A percentile compares a stretch with the other conserved stretches of the same genome.
Evolutionary conservation across 2,113 vertebrate genomes (phyloP).

Genomic region (Thinocorus orbignyianus): DNA sequence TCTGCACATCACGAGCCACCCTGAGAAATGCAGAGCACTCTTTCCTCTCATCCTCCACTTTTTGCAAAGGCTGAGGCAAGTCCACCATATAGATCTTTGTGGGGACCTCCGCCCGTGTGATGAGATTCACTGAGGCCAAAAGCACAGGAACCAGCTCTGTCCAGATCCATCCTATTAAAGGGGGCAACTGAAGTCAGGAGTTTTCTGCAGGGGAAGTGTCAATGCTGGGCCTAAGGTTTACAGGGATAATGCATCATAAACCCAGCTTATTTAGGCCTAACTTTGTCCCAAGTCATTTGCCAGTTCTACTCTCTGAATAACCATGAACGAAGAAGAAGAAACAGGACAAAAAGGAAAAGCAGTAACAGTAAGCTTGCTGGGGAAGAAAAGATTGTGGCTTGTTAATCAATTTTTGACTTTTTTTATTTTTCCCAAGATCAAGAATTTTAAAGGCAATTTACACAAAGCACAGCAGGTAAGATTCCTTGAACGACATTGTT

Average conservation of each 20-base stretch:
- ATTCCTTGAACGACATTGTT: constrained; percentile 1
- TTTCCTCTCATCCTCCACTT: background rate
- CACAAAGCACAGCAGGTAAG: constrained; percentile 7
- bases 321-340: background rate
- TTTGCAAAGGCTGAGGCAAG: background rate
- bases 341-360: background rate
- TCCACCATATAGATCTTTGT: background rate
- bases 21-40: background rate
- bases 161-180: fast-evolving
- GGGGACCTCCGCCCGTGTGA: background rate
- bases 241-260: background rate
- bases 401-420: background rate
- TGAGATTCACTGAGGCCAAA: background rate
- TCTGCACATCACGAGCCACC: fast-evolving
- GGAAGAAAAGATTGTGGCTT: background rate
- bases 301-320: background rate
- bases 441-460: constrained; percentile 25
- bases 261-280: background rate
- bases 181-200: background rate
- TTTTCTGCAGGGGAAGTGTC: background rate
- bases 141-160: fast-evolving
- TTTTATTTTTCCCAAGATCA: background rate
- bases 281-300: background rate
- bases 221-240: background rate
- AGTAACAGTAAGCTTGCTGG: background rate